Percentiles rank a stretch among this genome's conserved stretches.
phyloP scores from a whole-genome alignment of 2,888 invertebrate species.

The Thyatira batis region DNA sequence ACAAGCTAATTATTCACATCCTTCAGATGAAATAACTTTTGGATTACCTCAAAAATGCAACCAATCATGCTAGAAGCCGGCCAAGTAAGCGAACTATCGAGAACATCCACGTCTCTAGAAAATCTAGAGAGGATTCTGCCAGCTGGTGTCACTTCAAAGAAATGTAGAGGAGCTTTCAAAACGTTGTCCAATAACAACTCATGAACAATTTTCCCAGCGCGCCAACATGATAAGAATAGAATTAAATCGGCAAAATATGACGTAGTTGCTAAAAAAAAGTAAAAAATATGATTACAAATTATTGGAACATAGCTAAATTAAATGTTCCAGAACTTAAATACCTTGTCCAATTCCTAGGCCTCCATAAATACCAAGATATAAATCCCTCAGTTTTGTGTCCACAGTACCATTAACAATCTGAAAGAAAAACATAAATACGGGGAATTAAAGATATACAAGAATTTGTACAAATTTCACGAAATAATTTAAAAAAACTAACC shows the following conservation, averaged over 20 bases:
- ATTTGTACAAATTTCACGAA: too few relatives aligned
- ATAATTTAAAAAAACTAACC: too few relatives aligned
- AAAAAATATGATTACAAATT: neutral
- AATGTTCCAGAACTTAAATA: constrained; percentile 51
- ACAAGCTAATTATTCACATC: constrained; percentile 9
- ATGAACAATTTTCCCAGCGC: constrained; percentile 85
- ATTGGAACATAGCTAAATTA: neutral
- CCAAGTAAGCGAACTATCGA: constrained; percentile 86
- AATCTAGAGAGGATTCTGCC: constrained; percentile 89
- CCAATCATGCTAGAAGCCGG: constrained; percentile 85
- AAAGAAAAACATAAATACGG: too few relatives aligned
- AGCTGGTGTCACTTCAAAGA: constrained; percentile 90
- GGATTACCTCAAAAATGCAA: constrained; percentile 87
- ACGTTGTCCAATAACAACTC: constrained; percentile 82
- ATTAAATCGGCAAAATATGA: constrained; percentile 86
- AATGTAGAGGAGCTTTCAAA: constrained; percentile 86
- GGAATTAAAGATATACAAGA: too few relatives aligned
- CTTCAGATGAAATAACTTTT: neutral
- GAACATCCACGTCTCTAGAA: constrained; percentile 88
- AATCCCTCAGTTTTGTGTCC: constrained; percentile 84
- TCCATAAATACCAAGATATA: constrained; percentile 95
- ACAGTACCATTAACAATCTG: constrained; percentile 78
- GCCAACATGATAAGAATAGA: constrained; percentile 86
- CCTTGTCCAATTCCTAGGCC: constrained; percentile 94
- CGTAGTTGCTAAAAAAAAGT: constrained; percentile 80